Conservation (phyloP, 2,113 vertebrate species). For the Columba livia region DNA sequence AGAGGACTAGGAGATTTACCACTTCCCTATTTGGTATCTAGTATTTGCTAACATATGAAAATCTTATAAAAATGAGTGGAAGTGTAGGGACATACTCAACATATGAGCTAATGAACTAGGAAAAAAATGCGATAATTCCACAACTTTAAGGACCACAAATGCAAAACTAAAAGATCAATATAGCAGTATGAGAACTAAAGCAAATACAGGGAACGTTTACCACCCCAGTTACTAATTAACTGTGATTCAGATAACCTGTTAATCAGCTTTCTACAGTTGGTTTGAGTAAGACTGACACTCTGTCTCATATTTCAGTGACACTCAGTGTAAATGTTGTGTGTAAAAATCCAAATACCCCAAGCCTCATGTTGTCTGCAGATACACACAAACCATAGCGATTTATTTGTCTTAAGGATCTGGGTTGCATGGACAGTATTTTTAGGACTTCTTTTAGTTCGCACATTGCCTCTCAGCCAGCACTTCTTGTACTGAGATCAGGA, state of each 20-base stretch:
- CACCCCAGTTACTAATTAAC: background rate
- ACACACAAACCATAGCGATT: background rate
- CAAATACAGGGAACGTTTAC: background rate
- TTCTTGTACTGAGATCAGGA: background rate
- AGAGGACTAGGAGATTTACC: background rate
- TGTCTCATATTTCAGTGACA: background rate
- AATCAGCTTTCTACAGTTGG: background rate
- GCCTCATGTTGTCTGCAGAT: background rate
- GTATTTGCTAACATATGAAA: background rate
- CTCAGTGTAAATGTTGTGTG: background rate
- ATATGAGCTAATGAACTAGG: background rate
- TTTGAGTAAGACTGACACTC: background rate
- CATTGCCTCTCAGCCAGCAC: background rate
- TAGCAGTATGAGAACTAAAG: background rate
- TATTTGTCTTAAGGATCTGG: background rate
- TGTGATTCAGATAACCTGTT: background rate
- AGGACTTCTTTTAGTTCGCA: background rate
- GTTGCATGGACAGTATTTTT: background rate
- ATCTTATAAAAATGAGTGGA: background rate
- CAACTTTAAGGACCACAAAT: background rate
- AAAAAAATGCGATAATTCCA: background rate
- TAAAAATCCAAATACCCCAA: background rate
- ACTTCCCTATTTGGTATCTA: background rate
- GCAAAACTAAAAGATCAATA: background rate
- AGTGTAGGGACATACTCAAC: background rate